A percentile compares a stretch with the other conserved stretches of the same genome.
Evolutionary conservation across 2,888 invertebrate species (phyloP).

Genomic region (Galeopsomyia nigrocyanea): DNA sequence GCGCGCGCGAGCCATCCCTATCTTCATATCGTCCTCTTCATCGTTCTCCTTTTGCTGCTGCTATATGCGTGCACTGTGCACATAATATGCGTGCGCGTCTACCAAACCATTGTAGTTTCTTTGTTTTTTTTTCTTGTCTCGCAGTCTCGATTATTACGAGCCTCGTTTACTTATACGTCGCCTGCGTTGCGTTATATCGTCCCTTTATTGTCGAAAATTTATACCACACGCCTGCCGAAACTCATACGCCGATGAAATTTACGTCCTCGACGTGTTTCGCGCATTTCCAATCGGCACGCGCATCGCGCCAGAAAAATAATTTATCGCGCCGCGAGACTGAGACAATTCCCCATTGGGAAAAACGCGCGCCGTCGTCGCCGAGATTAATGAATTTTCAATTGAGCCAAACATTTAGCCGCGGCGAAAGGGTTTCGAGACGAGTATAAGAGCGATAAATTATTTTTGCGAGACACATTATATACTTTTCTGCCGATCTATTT

Average conservation of each 20-base stretch:
- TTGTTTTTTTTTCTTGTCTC: too few species aligned
- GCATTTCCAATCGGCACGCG: too few species aligned
- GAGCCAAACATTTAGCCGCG: neutral
- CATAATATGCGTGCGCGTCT: too few species aligned
- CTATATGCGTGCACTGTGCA: neutral
- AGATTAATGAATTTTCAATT: too few species aligned
- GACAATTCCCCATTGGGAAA: too few species aligned
- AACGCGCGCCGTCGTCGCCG: too few species aligned
- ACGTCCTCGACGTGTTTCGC: too few species aligned
- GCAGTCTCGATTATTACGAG: constrained; percentile 23
- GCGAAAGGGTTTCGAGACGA: constrained; percentile 23
- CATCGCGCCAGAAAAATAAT: too few species aligned
- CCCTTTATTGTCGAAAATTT: constrained; percentile 22
- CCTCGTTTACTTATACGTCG: constrained; percentile 12
- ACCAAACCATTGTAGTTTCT: too few species aligned
- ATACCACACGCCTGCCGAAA: neutral
- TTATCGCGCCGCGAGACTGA: constrained; percentile 2
- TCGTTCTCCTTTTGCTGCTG: neutral
- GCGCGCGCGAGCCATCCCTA: too few species aligned
- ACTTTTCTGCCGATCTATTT: too few species aligned
- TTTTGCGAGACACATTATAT: neutral
- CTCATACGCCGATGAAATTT: neutral
- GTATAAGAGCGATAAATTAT: constrained; percentile 9
- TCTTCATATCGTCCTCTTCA: neutral
- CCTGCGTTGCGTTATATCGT: neutral